Evolutionary conservation across 2,888 invertebrate genomes (phyloP).

Genomic region (Leucophenga maculata): DNA sequence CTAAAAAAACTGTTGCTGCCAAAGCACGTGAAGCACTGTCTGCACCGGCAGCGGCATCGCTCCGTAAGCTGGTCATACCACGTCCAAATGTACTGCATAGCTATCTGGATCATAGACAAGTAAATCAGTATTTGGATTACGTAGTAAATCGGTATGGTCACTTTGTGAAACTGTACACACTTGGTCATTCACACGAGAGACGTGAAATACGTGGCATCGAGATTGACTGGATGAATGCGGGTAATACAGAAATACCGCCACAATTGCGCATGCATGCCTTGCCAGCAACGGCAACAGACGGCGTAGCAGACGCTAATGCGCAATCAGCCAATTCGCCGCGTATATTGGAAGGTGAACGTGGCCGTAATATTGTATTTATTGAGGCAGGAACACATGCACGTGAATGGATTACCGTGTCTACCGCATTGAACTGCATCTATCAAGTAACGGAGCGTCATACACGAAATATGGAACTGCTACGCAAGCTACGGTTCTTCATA

Average conservation of each 20-base stretch:
- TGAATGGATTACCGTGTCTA: conserved; percentile 79
- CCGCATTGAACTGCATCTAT: conserved; percentile 76
- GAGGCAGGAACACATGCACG: conserved; percentile 76
- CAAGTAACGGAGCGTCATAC: conserved; percentile 74
- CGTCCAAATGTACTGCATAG: conserved; percentile 63
- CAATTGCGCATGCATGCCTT: conserved; percentile 40
- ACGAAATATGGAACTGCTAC: conserved; percentile 72
- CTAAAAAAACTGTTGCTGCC: background rate
- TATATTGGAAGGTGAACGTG: conserved; percentile 37
- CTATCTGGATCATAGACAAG: conserved; percentile 65
- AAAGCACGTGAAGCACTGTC: conserved; percentile 17
- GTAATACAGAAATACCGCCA: conserved; percentile 46
- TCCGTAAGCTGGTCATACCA: conserved; percentile 48
- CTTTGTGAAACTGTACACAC: conserved; percentile 61
- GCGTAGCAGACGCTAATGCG: background rate
- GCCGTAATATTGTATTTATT: conserved; percentile 67
- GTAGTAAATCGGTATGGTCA: conserved; percentile 57
- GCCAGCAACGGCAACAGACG: conserved; percentile 30
- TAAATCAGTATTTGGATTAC: conserved; percentile 68
- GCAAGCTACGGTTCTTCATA: conserved; percentile 78
- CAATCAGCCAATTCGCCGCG: background rate
- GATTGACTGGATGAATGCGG: conserved; percentile 65
- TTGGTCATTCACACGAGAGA: conserved; percentile 67
- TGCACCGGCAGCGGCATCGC: background rate
- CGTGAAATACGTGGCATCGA: conserved; percentile 64